phyloP scores from a whole-genome alignment of 2,113 vertebrate genomes.

The Lethenteron reissneri region DNA sequence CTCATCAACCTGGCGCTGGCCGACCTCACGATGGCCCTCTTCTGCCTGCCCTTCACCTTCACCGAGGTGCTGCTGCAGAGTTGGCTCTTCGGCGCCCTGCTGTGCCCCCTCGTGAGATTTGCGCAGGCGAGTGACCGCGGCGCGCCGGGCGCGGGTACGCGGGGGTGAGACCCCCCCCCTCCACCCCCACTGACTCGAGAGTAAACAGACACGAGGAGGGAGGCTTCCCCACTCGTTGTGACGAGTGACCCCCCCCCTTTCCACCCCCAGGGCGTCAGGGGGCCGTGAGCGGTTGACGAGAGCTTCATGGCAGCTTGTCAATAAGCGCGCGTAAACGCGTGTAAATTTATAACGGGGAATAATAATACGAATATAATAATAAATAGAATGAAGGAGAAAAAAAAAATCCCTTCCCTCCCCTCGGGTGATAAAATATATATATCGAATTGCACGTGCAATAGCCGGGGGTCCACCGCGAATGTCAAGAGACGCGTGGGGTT shows the following conservation, averaged over 20 bases:
- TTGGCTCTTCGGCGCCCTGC: constrained; percentile 8
- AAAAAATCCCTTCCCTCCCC: no score
- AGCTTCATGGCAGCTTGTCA: no score
- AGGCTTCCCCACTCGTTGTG: background rate
- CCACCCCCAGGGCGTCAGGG: background rate
- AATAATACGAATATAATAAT: no score
- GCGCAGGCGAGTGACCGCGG: constrained; percentile 7
- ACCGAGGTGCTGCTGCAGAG: constrained; percentile 8
- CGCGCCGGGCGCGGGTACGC: background rate
- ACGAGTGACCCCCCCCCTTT: background rate
- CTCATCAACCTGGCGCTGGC: constrained; percentile 10
- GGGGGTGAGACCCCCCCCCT: background rate
- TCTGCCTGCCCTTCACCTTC: constrained; percentile 8
- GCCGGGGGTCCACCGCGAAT: no score
- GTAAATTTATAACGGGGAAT: no score
- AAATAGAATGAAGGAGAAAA: no score
- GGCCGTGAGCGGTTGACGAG: no score
- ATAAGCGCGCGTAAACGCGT: no score
- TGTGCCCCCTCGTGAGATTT: constrained; percentile 9
- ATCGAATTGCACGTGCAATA: no score
- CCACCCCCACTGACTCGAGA: background rate
- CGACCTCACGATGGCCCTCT: constrained; percentile 9
- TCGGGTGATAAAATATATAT: no score
- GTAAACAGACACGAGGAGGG: background rate
- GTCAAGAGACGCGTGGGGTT: no score